Evolutionary conservation across 2,113 vertebrate species (phyloP), one percentile per base, ranked within the genome.

Genomic region (Bathybates hornii): DNA sequence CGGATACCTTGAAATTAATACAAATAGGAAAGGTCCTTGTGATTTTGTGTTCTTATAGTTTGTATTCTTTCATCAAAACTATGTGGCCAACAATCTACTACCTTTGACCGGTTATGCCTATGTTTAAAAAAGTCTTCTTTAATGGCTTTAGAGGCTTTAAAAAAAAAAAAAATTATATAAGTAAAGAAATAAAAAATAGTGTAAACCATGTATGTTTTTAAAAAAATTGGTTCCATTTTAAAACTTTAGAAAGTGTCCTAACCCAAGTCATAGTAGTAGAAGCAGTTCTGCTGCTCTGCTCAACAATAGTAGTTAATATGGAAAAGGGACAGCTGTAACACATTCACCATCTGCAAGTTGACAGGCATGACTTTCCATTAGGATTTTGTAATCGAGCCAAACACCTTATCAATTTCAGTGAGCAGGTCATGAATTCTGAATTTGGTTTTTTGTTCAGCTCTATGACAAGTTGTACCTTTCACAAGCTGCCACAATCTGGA

Each of bases 291-390:
- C 41, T 45, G 53, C 56, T 82, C 45, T 43, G 19, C 84, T 82
- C 89, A 82, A 85, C 84, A 89, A 81, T 38, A 80, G 52, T 54
- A 79, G 85, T 85, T 87, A 86, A 78, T 86, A 85, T 86, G 78
- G 81, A 78, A 86, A 88, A 89, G 21, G 36, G 81, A 85, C 73
- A 85, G 82, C 90, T 92, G 87, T 87, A 82, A 86, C 81, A 82
- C 73, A 87, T 88, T 78, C 68, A 50, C 84, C 89, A 91, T 91
- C 87, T 92, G 86, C 73, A 87, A 82, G 79, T 50, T 84, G 86
- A 89, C 88, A 89, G 81, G 73, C 86, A 83, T 85, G 83, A 83
- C 87, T 90, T 93, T 86, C 63, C 87, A 92, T 95, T 88, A 87
- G 84, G 76, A 76, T 80, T 92, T 88, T 92, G 89, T 91, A 73